Percentiles rank a stretch among this genome's conserved stretches.
phyloP scores from a whole-genome alignment of 2,113 vertebrate genomes.

The Pollachius pollachius region DNA sequence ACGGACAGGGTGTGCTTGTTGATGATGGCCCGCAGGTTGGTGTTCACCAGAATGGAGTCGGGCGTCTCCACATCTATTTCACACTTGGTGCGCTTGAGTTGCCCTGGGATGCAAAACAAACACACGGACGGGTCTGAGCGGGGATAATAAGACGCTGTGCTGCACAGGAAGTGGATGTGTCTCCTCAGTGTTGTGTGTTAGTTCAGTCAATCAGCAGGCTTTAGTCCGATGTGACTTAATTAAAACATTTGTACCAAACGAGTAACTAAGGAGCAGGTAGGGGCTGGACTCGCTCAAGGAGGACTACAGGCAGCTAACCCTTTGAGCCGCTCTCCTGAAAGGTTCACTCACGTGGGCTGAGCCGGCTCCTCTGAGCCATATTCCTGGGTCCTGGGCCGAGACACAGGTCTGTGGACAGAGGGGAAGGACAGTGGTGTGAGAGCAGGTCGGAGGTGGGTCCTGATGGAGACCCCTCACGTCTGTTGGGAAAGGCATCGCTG shows the following conservation, averaged over 20 bases:
- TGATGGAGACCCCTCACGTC: constrained; percentile 45
- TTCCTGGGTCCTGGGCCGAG: constrained; percentile 81
- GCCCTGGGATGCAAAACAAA: constrained; percentile 73
- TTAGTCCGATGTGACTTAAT: too few species aligned
- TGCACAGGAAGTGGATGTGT: too few species aligned
- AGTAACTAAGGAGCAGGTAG: neutral
- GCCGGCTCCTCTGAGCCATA: constrained; percentile 83
- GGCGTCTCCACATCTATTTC: constrained; percentile 98
- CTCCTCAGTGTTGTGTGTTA: too few species aligned
- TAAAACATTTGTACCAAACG: neutral
- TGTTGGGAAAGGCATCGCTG: too few species aligned
- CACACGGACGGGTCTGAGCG: neutral
- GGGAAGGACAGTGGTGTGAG: constrained; percentile 72
- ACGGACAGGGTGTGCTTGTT: constrained; percentile 94
- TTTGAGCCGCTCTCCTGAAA: neutral
- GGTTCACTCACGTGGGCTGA: constrained; percentile 83
- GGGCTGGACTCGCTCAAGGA: too few species aligned
- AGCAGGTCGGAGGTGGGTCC: too few species aligned
- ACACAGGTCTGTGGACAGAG: constrained; percentile 77
- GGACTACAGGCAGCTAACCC: neutral
- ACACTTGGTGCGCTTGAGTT: constrained; percentile 87
- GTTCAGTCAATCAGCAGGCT: too few species aligned
- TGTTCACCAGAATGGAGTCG: constrained; percentile 97
- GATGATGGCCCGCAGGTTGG: constrained; percentile 92
- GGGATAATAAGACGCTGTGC: too few species aligned